phyloP scores from a whole-genome alignment of 2,113 vertebrate species.

The Fulmarus glacialis region DNA sequence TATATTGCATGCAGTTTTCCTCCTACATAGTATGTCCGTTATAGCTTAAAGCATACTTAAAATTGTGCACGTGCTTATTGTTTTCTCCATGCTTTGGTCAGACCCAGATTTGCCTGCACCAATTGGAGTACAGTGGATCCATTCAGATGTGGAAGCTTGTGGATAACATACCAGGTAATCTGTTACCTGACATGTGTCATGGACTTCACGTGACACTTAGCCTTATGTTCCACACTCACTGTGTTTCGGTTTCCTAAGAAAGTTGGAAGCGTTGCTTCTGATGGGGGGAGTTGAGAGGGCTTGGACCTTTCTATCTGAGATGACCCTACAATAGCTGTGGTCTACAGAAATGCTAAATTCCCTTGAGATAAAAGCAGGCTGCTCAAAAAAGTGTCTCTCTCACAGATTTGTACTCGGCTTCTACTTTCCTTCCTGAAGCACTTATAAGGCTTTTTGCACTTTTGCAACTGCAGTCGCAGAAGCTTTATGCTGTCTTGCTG shows the following conservation, averaged over 20 bases:
- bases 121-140: neutral
- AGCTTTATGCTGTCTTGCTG: neutral
- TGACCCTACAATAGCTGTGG: neutral
- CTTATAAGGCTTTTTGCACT: neutral
- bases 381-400: neutral
- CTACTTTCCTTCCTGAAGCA: neutral
- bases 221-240: neutral
- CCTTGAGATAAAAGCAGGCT: neutral
- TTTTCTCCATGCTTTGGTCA: neutral
- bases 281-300: neutral
- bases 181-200: neutral
- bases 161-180: neutral
- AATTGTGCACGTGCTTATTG: neutral
- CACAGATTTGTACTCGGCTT: neutral
- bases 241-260: neutral
- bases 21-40: neutral
- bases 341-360: slow-evolving; percentile 35
- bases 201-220: neutral
- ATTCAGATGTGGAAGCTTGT: neutral
- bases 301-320: neutral
- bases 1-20: neutral
- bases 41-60: neutral
- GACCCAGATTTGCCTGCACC: neutral
- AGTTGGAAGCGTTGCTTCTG: neutral
- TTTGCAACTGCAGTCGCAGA: neutral